Evolutionary conservation across 2,888 invertebrate genomes (phyloP).

Genomic region (Lochmaea capreae): DNA sequence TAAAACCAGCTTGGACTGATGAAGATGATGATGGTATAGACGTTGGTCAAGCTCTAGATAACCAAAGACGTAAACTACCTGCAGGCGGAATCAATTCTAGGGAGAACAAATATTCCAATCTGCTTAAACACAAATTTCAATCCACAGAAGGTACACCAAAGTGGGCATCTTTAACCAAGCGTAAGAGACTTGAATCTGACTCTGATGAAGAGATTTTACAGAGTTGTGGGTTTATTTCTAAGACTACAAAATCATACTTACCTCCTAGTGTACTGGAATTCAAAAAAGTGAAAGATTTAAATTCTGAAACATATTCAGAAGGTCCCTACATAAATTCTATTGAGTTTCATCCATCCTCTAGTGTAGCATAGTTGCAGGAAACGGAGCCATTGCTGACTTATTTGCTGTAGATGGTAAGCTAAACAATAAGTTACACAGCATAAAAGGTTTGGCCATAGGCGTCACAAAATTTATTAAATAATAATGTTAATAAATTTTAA

Average conservation of each 20-base stretch:
- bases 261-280: slow-evolving; percentile 71
- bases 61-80: slow-evolving; percentile 66
- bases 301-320: slow-evolving; percentile 75
- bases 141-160: slow-evolving; percentile 77
- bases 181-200: slow-evolving; percentile 62
- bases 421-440: slow-evolving; percentile 86
- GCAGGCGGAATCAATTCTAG: slow-evolving; percentile 63
- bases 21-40: slow-evolving; percentile 76
- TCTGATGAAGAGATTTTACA: slow-evolving; percentile 72
- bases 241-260: slow-evolving; percentile 63
- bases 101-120: slow-evolving; percentile 71
- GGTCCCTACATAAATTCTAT: slow-evolving; percentile 76
- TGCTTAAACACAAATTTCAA: slow-evolving; percentile 77
- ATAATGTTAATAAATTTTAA: too few relatives aligned
- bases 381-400: slow-evolving; percentile 78
- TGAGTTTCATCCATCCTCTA: slow-evolving; percentile 89
- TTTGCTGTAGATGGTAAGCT: slow-evolving; percentile 83
- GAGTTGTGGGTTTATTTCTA: slow-evolving; percentile 75
- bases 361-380: slow-evolving; percentile 83
- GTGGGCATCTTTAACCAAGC: slow-evolving; percentile 77
- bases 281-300: slow-evolving; percentile 77
- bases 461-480: too few relatives aligned
- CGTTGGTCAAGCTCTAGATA: slow-evolving; percentile 64
- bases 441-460: too few relatives aligned
- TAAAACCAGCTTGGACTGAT: slow-evolving; percentile 78